Conservation (phyloP, 2,888 invertebrate genomes). For the Spilosoma lubricipeda region DNA sequence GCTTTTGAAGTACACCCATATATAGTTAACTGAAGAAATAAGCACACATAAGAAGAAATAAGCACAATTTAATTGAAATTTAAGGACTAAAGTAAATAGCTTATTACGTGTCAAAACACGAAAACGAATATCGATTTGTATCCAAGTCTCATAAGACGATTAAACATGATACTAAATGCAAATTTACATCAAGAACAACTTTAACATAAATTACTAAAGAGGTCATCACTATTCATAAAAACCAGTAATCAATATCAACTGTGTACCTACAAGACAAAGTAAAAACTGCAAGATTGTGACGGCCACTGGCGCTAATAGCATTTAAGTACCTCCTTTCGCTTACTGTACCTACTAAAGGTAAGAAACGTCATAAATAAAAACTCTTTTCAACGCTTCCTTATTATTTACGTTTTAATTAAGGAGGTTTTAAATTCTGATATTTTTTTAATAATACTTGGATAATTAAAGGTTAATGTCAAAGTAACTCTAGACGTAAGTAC, state of each 20-base stretch:
- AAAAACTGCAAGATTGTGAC: slow-evolving; percentile 37
- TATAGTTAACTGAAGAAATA: no score
- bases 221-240: slow-evolving; percentile 12
- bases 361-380: not conserved
- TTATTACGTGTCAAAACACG: not conserved
- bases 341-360: slow-evolving; percentile 5
- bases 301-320: slow-evolving; percentile 32
- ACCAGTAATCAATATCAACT: slow-evolving; percentile 2
- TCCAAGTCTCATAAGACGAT: not conserved
- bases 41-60: no score
- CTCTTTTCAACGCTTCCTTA: not conserved
- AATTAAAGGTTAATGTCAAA: not conserved
- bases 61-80: no score
- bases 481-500: not conserved
- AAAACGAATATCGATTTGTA: not conserved
- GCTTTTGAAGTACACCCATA: no score
- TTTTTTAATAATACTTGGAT: not conserved
- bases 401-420: not conserved
- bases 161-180: not conserved
- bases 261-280: slow-evolving; percentile 20
- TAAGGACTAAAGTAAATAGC: not conserved
- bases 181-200: not conserved
- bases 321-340: slow-evolving; percentile 37
- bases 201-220: slow-evolving; percentile 5
- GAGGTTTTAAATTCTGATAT: not conserved